Evolutionary conservation across 2,888 invertebrate species (phyloP).

Genomic region (Galerucella nymphaeae): DNA sequence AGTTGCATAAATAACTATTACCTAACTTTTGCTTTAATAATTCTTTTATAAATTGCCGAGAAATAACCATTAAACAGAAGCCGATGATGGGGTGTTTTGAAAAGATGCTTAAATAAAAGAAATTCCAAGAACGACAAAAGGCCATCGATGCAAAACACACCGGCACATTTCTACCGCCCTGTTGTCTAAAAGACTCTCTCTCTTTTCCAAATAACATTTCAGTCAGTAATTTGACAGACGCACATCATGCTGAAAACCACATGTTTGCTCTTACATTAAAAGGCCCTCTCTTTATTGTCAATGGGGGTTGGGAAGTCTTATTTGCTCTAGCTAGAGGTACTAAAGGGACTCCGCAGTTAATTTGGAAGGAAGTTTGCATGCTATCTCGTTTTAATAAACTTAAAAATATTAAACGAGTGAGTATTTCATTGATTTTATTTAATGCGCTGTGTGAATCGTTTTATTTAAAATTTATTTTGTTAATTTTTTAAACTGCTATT

Average conservation of each 20-base stretch:
- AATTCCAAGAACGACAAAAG: conserved; percentile 34
- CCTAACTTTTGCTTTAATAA: neutral
- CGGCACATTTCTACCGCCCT: conserved; percentile 32
- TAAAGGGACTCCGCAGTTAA: conserved; percentile 25
- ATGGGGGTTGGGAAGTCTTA: conserved; percentile 32
- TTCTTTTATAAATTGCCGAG: neutral
- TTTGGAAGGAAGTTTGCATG: conserved; percentile 25
- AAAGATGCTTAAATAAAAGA: conserved; percentile 22
- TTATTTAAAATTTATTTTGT: neutral
- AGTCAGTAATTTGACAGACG: conserved; percentile 37
- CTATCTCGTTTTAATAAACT: conserved; percentile 8
- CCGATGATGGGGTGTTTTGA: conserved; percentile 4
- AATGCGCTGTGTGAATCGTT: neutral
- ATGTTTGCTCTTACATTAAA: conserved; percentile 46
- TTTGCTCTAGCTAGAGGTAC: conserved; percentile 34
- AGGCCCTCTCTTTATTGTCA: conserved; percentile 40
- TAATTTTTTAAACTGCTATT: no score
- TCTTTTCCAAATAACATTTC: conserved; percentile 38
- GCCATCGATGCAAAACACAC: conserved; percentile 30
- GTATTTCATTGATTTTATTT: conserved; percentile 13
- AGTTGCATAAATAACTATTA: no score
- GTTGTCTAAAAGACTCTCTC: conserved; percentile 29
- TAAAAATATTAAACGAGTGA: conserved; percentile 11
- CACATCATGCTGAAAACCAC: conserved; percentile 44
- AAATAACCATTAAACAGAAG: neutral